phyloP scores from a whole-genome alignment of 2,797 vertebrate species.

The Gila robusta region DNA sequence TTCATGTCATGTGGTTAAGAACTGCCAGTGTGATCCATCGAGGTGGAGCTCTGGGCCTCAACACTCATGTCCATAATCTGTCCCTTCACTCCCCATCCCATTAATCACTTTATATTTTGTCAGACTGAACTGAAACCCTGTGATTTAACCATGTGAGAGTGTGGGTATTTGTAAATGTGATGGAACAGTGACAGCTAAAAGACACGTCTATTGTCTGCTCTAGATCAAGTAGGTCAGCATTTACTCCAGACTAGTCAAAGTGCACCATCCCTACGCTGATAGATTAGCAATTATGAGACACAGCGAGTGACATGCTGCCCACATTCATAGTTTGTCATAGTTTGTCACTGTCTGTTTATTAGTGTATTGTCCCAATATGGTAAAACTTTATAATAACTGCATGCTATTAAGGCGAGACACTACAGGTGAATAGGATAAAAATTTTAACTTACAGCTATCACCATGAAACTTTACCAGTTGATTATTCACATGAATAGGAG shows the following conservation, averaged over 20 bases:
- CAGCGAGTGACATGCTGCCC: constrained; percentile 30
- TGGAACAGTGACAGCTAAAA: constrained; percentile 17
- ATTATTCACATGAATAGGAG: no score
- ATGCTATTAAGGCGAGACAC: no score
- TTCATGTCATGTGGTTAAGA: constrained; percentile 18
- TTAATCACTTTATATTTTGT: constrained; percentile 50
- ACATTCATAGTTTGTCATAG: not conserved
- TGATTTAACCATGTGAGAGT: constrained; percentile 7
- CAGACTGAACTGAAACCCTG: constrained; percentile 24
- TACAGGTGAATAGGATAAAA: no score
- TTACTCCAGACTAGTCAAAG: constrained; percentile 35
- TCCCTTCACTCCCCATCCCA: constrained; percentile 43
- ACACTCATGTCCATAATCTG: constrained; percentile 47
- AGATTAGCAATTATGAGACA: constrained; percentile 33
- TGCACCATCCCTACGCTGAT: constrained; percentile 28
- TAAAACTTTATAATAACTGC: no score
- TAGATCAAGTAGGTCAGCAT: constrained; percentile 36
- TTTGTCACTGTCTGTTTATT: not conserved
- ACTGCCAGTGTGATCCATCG: constrained; percentile 28
- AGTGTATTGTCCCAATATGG: not conserved
- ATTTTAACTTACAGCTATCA: no score
- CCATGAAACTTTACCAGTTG: no score
- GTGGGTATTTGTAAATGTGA: constrained; percentile 18
- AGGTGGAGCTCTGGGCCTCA: constrained; percentile 12
- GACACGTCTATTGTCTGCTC: constrained; percentile 20